Percentiles rank a stretch among this genome's conserved stretches.
Conservation (phyloP, 2,888 invertebrate genomes). For the Cephus nigrinus region DNA sequence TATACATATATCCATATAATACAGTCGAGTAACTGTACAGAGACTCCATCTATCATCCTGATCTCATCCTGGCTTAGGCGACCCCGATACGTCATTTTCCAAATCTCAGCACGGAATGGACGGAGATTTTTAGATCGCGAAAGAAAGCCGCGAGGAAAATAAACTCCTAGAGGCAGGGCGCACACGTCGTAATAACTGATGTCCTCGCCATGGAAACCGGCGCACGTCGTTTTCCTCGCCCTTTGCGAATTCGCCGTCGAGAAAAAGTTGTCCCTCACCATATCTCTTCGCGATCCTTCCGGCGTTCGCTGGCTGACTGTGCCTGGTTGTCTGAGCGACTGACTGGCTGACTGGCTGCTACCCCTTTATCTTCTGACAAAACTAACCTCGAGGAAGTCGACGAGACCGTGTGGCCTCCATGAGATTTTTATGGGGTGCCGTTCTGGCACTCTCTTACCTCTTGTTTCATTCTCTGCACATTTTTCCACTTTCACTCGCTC, state of each 20-base stretch:
- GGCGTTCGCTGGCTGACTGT: not conserved
- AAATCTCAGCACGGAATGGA: conserved; percentile 40
- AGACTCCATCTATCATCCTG: conserved; percentile 53
- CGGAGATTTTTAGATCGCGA: conserved; percentile 35
- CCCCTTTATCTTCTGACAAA: not conserved
- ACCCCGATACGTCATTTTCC: conserved; percentile 54
- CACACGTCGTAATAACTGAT: conserved; percentile 6
- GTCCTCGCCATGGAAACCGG: not conserved
- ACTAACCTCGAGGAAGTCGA: not conserved
- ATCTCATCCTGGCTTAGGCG: conserved; percentile 51
- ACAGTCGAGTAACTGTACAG: conserved; percentile 34
- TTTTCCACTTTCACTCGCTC: not conserved
- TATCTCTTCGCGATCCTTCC: not conserved
- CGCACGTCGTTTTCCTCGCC: not conserved
- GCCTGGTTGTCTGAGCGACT: not conserved
- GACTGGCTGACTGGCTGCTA: not conserved
- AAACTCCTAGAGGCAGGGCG: conserved; percentile 3
- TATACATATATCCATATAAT: conserved; percentile 28
- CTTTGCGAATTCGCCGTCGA: not conserved
- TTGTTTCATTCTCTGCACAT: not conserved
- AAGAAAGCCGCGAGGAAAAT: not conserved
- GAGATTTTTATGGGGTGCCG: not conserved
- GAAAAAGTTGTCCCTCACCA: not conserved
- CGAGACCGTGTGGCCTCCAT: not conserved
- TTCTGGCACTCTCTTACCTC: not conserved